Evolutionary conservation across 2,888 invertebrate species (phyloP), one percentile per base, ranked within the genome.

Genomic region (Drosophila mettleri): DNA sequence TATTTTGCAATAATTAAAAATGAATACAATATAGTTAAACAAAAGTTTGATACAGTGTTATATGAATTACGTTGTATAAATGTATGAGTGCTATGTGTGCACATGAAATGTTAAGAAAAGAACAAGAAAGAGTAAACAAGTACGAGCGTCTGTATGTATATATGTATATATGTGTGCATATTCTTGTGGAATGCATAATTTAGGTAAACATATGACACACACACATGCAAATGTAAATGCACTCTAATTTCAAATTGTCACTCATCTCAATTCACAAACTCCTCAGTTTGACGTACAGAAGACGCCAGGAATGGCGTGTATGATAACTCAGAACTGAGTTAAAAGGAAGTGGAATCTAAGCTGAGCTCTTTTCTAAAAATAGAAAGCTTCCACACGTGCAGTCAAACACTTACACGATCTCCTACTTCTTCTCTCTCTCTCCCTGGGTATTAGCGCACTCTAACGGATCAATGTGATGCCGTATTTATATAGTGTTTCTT

Each of bases 391-490:
- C 31, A 31, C 31, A 31, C 3, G 3, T 12, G 4, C 20, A 20
- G 5, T 7, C 2, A 39, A 20, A 14, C 20, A 3, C 20, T 7
- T n/a, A n/a, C n/a, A n/a, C n/a, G n/a, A n/a, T n/a, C n/a, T n/a
- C n/a, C n/a, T n/a, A n/a, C n/a, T n/a, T n/a, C n/a, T n/a, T n/a
- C n/a, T n/a, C n/a, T n/a, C 12, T 6, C 5, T 18, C 38, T 38
- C 38, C n/a, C n/a, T n/a, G n/a, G n/a, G n/a, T n/a, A 38, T 38
- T 38, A 20, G 12, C 10, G 10, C 18, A 5, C 1, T 1, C 20
- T 43, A 43, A 43, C n/a, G 43, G 43, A 43, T 43, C n/a, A 24
- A 4, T 24, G 9, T n/a, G n/a, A n/a, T n/a, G n/a, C n/a, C n/a
- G n/a, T n/a, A n/a, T n/a, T n/a, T n/a, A n/a, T n/a, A n/a, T n/a